Conservation (phyloP, 2,888 invertebrate species). For the Thumatha senex region DNA sequence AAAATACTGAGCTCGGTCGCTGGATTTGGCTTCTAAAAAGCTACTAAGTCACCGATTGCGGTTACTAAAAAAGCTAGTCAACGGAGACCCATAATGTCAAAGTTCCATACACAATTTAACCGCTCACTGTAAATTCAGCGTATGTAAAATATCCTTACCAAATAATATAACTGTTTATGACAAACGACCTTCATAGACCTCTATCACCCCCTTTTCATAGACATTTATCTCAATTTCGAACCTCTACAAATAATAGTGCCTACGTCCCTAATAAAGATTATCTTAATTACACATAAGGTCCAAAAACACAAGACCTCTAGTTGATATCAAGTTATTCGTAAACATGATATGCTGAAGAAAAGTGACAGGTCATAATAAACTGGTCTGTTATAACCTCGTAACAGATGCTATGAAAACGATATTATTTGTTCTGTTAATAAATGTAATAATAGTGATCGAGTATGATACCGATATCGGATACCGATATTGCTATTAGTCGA, state of each 20-base stretch:
- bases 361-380: slow-evolving; percentile 7
- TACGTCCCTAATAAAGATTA: slow-evolving; percentile 32
- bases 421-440: slow-evolving; percentile 3
- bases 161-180: too few relatives aligned
- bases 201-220: slow-evolving; percentile 5
- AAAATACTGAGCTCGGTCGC: too few relatives aligned
- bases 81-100: too few relatives aligned
- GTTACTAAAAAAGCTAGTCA: too few relatives aligned
- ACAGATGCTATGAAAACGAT: slow-evolving; percentile 2
- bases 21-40: too few relatives aligned
- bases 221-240: slow-evolving; percentile 12
- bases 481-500: not conserved
- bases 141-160: too few relatives aligned
- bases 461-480: not conserved
- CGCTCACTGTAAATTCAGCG: too few relatives aligned
- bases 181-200: too few relatives aligned
- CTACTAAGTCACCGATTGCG: too few relatives aligned
- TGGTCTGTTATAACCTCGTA: slow-evolving; percentile 1
- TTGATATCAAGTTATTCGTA: slow-evolving; percentile 25
- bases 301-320: slow-evolving; percentile 26
- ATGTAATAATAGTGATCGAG: slow-evolving; percentile 4
- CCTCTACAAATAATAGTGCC: slow-evolving; percentile 14
- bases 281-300: slow-evolving; percentile 31
- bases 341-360: slow-evolving; percentile 1
- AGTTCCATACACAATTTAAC: too few relatives aligned